Percentiles rank a stretch among this genome's conserved stretches.
These are phyloP conservation scores for Ennomos quercinarius DNA, from an alignment of 2,888 invertebrate genomes.

Conservation along the genomic window DNA sequence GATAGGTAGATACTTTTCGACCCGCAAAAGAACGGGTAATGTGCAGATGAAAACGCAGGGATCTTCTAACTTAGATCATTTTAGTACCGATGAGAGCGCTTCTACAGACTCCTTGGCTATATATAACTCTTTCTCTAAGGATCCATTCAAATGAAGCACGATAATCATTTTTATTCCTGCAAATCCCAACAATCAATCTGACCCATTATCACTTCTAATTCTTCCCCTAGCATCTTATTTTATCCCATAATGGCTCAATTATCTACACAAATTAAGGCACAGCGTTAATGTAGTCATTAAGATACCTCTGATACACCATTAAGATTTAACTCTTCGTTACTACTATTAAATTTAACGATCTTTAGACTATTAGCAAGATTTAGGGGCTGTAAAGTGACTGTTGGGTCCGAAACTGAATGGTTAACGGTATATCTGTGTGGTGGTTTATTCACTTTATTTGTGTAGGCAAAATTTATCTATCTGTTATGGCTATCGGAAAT, in stretches of 20 bases:
- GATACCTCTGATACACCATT: conserved; percentile 13
- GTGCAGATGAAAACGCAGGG: too few relatives aligned
- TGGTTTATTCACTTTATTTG: conserved; percentile 3
- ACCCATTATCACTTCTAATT: conserved; percentile 15
- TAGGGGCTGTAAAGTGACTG: conserved; percentile 25
- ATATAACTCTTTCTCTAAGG: too few relatives aligned
- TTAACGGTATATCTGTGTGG: conserved; percentile 16
- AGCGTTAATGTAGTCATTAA: conserved; percentile 24
- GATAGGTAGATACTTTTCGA: too few relatives aligned
- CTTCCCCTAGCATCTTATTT: conserved; percentile 38
- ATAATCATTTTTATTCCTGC: background rate
- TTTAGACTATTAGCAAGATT: conserved; percentile 22
- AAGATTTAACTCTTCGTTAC: conserved; percentile 6
- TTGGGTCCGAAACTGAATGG: conserved; percentile 11
- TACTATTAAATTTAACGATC: conserved; percentile 27
- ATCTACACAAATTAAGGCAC: conserved; percentile 20
- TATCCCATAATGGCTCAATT: conserved; percentile 16
- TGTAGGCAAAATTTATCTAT: background rate
- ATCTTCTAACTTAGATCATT: too few relatives aligned
- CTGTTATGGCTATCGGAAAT: background rate
- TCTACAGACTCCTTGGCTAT: too few relatives aligned
- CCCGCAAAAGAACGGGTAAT: too few relatives aligned
- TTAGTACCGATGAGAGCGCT: too few relatives aligned
- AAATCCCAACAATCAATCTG: background rate
- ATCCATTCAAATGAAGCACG: too few relatives aligned